Evolutionary conservation across 2,888 invertebrate genomes (phyloP).

Genomic region (Drosophila mimica): DNA sequence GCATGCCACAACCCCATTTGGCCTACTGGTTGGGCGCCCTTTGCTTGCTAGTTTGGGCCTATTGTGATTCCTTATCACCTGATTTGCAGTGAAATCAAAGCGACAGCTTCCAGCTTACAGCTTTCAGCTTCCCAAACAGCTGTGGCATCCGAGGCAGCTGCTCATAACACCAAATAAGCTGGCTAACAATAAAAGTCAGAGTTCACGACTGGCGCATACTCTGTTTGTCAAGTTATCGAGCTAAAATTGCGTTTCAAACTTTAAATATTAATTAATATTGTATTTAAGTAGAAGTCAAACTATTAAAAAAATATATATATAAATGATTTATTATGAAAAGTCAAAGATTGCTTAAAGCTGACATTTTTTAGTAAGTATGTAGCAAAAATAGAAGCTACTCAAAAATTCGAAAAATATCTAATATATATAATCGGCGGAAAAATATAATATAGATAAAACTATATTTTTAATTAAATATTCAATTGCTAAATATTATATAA

Average conservation of each 20-base stretch:
- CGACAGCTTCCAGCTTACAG: slow-evolving; percentile 2
- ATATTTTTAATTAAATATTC: neutral
- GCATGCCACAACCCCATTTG: neutral
- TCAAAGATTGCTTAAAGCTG: neutral
- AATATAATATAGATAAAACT: neutral
- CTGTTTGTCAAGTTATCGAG: neutral
- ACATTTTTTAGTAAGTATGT: neutral
- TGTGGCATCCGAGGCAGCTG: slow-evolving; percentile 1
- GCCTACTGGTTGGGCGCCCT: neutral
- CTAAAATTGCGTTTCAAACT: neutral
- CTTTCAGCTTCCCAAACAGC: neutral
- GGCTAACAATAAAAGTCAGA: neutral
- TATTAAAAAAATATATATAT: neutral
- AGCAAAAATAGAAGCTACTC: neutral
- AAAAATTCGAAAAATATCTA: neutral
- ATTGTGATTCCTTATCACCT: slow-evolving; percentile 40
- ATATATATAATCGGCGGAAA: neutral
- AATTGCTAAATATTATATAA: too few relatives aligned
- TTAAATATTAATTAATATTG: neutral
- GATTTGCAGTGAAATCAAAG: slow-evolving; percentile 35
- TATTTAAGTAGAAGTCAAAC: neutral
- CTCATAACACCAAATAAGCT: slow-evolving; percentile 14
- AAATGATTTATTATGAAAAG: neutral
- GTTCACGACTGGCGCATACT: slow-evolving; percentile 4
- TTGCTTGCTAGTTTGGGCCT: neutral